These are phyloP conservation scores for Lepidostoma basale DNA, from an alignment of 1,140 invertebrate genomes.

Conservation along the genomic window DNA sequence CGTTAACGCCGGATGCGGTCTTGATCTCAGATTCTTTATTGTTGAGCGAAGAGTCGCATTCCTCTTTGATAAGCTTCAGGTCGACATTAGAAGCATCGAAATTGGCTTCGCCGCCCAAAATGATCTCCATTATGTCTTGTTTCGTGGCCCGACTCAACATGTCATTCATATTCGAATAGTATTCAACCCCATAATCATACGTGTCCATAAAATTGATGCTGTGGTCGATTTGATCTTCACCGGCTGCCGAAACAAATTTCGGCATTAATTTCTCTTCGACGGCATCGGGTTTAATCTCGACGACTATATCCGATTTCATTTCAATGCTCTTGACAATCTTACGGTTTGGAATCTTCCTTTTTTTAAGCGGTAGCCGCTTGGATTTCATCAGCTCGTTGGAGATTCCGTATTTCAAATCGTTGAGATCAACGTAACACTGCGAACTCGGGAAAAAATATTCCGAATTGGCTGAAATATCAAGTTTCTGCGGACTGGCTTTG, in stretches of 20 bases:
- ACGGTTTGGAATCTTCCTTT: background rate
- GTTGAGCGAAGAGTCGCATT: background rate
- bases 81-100: slow-evolving; percentile 33
- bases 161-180: slow-evolving; percentile 23
- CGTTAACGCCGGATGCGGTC: background rate
- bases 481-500: background rate
- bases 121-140: slow-evolving; percentile 42
- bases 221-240: background rate
- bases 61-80: slow-evolving; percentile 12
- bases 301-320: slow-evolving; percentile 14
- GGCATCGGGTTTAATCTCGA: slow-evolving; percentile 10
- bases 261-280: slow-evolving; percentile 16
- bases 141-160: slow-evolving; percentile 23
- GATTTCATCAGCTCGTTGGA: background rate
- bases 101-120: slow-evolving; percentile 32
- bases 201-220: background rate
- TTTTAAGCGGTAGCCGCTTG: slow-evolving; percentile 8
- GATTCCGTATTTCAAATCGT: background rate
- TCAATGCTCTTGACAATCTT: slow-evolving; percentile 18
- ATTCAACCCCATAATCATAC: slow-evolving; percentile 19
- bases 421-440: background rate
- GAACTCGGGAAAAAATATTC: slow-evolving; percentile 1
- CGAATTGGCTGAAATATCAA: background rate
- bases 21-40: background rate
- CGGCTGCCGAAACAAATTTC: background rate